Evolutionary conservation across 2,888 invertebrate genomes (phyloP).

Genomic region (Drosophila mercatorum): DNA sequence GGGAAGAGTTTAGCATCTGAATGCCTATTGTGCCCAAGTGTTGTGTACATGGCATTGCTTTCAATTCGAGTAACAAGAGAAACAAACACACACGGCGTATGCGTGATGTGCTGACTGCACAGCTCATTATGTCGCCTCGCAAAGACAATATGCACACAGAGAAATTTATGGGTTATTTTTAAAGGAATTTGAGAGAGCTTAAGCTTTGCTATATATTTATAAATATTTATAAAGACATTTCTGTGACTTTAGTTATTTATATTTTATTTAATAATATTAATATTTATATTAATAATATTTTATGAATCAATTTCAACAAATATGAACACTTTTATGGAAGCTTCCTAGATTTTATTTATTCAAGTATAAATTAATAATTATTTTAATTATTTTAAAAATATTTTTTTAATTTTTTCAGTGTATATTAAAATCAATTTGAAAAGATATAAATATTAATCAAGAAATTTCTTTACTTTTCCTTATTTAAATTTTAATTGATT

Average conservation of each 20-base stretch:
- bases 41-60: slow-evolving; percentile 50
- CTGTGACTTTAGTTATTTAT: not conserved
- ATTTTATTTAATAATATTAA: too few relatives aligned
- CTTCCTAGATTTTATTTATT: not conserved
- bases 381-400: too few relatives aligned
- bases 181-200: not conserved
- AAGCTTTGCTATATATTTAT: not conserved
- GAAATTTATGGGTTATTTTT: not conserved
- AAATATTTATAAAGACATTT: not conserved
- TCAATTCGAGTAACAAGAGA: slow-evolving; percentile 39
- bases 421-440: too few relatives aligned
- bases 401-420: too few relatives aligned
- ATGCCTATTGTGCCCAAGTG: slow-evolving; percentile 36
- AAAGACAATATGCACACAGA: slow-evolving; percentile 10
- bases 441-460: too few relatives aligned
- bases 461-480: too few relatives aligned
- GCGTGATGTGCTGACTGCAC: slow-evolving; percentile 36
- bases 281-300: not conserved
- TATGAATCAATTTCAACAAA: too few relatives aligned
- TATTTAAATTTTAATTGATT: too few relatives aligned
- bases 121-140: slow-evolving; percentile 38
- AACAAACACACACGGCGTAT: slow-evolving; percentile 40
- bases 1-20: slow-evolving; percentile 38
- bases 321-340: too few relatives aligned
- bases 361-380: not conserved